These are phyloP conservation scores for Pseudomugil tenellus DNA, from an alignment of 2,797 vertebrate genomes.

Conservation along the genomic window DNA sequence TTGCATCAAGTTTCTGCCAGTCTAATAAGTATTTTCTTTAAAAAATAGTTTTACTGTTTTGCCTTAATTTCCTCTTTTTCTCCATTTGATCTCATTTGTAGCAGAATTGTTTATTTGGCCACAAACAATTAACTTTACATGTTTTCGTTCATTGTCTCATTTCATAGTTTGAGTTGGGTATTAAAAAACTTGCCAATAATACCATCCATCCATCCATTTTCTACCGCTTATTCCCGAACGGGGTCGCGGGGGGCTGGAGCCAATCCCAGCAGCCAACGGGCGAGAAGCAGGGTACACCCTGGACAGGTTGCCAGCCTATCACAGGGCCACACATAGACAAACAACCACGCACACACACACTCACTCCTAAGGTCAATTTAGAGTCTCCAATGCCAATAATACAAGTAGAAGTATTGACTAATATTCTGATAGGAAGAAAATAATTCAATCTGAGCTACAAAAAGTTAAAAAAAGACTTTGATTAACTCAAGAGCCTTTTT, in stretches of 20 bases:
- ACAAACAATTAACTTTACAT: background rate
- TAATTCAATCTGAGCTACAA: background rate
- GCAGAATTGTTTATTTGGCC: background rate
- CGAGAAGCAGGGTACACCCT: too few relatives aligned
- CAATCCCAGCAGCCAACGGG: too few relatives aligned
- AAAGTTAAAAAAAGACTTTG: background rate
- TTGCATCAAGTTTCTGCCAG: background rate
- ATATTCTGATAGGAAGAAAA: slow-evolving; percentile 11
- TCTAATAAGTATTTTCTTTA: background rate
- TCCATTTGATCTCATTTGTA: background rate
- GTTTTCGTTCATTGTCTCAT: background rate
- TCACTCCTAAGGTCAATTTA: too few relatives aligned
- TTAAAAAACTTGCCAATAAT: slow-evolving; percentile 5
- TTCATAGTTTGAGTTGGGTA: background rate
- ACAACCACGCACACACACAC: too few relatives aligned
- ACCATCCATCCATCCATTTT: too few relatives aligned
- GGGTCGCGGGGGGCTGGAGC: too few relatives aligned
- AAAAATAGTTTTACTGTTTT: background rate
- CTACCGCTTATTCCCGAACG: too few relatives aligned
- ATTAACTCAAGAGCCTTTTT: background rate
- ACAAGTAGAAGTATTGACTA: background rate
- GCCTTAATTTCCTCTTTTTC: background rate
- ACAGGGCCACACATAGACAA: too few relatives aligned
- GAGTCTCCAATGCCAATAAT: too few relatives aligned
- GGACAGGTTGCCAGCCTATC: too few relatives aligned